phyloP scores from a whole-genome alignment of 1,140 invertebrate genomes.

The Parapsyche elsis region DNA sequence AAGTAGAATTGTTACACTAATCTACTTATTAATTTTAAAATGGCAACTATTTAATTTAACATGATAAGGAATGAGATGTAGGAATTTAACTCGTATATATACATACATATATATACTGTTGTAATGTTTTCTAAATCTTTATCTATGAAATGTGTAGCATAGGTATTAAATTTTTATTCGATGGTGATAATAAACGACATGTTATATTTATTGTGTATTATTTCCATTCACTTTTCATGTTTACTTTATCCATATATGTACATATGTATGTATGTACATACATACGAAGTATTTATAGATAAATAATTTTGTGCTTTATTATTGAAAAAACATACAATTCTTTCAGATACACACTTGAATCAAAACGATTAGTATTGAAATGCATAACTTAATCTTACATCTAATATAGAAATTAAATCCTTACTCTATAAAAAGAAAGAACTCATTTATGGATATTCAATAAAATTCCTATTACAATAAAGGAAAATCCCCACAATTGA shows the following conservation, averaged over 20 bases:
- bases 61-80: background rate
- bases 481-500: too few species aligned
- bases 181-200: conserved; percentile 49
- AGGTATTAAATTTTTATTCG: conserved; percentile 46
- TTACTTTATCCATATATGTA: background rate
- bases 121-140: conserved; percentile 46
- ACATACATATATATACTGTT: conserved; percentile 13
- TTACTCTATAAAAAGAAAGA: too few species aligned
- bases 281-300: too few species aligned
- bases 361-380: too few species aligned
- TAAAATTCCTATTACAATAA: too few species aligned
- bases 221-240: background rate
- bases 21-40: background rate
- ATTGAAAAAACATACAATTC: too few species aligned
- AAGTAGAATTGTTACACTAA: background rate
- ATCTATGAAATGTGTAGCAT: conserved; percentile 48
- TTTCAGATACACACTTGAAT: too few species aligned
- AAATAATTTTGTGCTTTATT: too few species aligned
- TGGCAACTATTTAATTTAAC: background rate
- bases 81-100: background rate
- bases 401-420: too few species aligned
- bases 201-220: conserved; percentile 30
- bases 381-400: too few species aligned
- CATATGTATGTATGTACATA: too few species aligned
- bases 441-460: too few species aligned